These are phyloP conservation scores for Parazoanthus swiftii DNA, from an alignment of 92 coral and sea anemone species.

Conservation along the genomic window DNA sequence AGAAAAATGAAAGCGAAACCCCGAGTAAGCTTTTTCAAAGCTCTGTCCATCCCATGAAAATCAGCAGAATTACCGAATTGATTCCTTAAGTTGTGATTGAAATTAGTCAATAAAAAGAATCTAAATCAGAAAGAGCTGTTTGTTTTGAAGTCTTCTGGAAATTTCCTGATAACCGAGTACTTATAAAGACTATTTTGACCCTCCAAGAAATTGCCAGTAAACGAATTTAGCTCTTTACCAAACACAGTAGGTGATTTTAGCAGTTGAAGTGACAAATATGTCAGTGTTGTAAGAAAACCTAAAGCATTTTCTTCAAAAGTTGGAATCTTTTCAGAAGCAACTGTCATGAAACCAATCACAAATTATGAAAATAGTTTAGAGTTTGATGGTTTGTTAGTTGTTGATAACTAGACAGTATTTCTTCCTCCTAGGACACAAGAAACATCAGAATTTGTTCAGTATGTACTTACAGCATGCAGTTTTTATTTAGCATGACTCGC, in stretches of 20 bases:
- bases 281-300: no score
- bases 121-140: slow-evolving; percentile 3
- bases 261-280: neutral
- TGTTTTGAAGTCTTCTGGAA: neutral
- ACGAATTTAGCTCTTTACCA: neutral
- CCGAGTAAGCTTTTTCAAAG: neutral
- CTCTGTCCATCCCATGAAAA: neutral
- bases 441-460: no score
- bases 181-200: neutral
- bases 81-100: neutral
- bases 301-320: neutral
- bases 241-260: neutral
- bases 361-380: neutral
- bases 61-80: neutral
- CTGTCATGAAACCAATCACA: neutral
- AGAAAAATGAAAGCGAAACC: neutral
- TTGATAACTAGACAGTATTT: no score
- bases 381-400: neutral
- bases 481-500: no score
- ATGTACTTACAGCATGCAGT: no score
- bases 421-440: no score
- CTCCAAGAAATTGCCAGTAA: neutral
- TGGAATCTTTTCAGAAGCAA: neutral
- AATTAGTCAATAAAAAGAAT: slow-evolving; percentile 16
- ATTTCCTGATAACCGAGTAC: neutral